Percentiles rank a stretch among this genome's conserved stretches.
phyloP scores from a whole-genome alignment of 2,797 vertebrate genomes.

The Telmatherina bonti region DNA sequence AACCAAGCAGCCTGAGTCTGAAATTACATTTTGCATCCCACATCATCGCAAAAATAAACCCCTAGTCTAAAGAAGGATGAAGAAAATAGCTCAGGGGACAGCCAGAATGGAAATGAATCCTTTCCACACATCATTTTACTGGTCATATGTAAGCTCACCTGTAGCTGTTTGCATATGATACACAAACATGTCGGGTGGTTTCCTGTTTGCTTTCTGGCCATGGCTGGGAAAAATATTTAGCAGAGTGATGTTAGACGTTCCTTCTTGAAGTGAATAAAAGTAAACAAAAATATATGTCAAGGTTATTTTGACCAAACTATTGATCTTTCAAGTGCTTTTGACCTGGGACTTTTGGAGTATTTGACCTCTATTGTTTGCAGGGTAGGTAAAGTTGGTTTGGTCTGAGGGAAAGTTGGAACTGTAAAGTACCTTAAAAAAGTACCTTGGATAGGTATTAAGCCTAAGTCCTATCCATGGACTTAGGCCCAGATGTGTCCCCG shows the following conservation, averaged over 20 bases:
- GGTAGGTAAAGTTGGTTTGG: not conserved
- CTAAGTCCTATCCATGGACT: too few species aligned
- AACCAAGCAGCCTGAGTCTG: slow-evolving; percentile 7
- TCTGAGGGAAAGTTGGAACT: not conserved
- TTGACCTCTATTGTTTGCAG: not conserved
- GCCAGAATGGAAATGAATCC: slow-evolving; percentile 14
- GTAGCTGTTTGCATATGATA: slow-evolving; percentile 27
- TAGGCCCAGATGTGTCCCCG: not conserved
- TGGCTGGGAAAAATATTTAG: slow-evolving; percentile 73
- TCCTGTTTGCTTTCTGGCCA: slow-evolving; percentile 66
- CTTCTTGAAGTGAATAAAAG: slow-evolving; percentile 74
- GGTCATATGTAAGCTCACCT: slow-evolving; percentile 34
- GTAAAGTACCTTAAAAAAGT: too few species aligned
- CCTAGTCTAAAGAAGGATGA: slow-evolving; percentile 26
- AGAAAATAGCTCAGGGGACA: slow-evolving; percentile 13
- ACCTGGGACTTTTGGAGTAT: not conserved
- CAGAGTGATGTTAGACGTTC: slow-evolving; percentile 65
- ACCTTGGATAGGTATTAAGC: too few species aligned
- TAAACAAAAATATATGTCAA: slow-evolving; percentile 68
- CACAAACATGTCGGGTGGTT: slow-evolving; percentile 51
- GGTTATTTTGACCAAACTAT: slow-evolving; percentile 52
- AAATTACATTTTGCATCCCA: slow-evolving; percentile 29
- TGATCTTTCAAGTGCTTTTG: not conserved
- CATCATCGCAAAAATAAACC: slow-evolving; percentile 24
- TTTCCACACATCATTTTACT: slow-evolving; percentile 50